Percentiles rank a stretch among this genome's conserved stretches.
phyloP scores from a whole-genome alignment of 2,888 invertebrate species.

The Penaeus monodon region DNA sequence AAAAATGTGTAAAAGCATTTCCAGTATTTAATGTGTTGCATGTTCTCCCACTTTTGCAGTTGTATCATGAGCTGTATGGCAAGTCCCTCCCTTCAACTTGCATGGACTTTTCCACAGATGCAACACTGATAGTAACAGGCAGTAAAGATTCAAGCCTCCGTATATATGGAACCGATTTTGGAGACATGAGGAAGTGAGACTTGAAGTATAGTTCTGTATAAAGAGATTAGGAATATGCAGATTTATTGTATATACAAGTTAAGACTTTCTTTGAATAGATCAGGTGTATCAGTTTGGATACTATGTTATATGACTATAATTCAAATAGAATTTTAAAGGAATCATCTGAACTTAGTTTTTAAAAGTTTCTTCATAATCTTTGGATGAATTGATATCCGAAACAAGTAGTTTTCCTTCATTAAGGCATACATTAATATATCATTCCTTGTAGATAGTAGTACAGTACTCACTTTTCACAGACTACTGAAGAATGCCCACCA shows the following conservation, averaged over 20 bases:
- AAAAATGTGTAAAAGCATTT: neutral
- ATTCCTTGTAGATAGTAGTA: too few species aligned
- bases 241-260: neutral
- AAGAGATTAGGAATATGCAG: too few species aligned
- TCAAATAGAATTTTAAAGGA: too few species aligned
- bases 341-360: too few species aligned
- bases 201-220: neutral
- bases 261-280: too few species aligned
- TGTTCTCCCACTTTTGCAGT: conserved; percentile 74
- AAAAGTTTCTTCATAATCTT: too few species aligned
- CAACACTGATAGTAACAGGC: conserved; percentile 88
- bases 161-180: conserved; percentile 91
- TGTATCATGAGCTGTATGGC: conserved; percentile 93
- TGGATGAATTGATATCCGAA: too few species aligned
- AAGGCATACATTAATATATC: too few species aligned
- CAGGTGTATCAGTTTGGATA: too few species aligned
- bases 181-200: conserved; percentile 74
- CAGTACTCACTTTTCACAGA: conserved; percentile 23
- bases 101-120: conserved; percentile 92
- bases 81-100: conserved; percentile 95
- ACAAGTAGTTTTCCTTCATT: too few species aligned
- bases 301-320: too few species aligned
- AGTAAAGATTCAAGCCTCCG: conserved; percentile 96
- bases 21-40: neutral
- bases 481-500: conserved; percentile 81